Conservation (phyloP, 2,888 invertebrate genomes). For the Abrostola tripartita region DNA sequence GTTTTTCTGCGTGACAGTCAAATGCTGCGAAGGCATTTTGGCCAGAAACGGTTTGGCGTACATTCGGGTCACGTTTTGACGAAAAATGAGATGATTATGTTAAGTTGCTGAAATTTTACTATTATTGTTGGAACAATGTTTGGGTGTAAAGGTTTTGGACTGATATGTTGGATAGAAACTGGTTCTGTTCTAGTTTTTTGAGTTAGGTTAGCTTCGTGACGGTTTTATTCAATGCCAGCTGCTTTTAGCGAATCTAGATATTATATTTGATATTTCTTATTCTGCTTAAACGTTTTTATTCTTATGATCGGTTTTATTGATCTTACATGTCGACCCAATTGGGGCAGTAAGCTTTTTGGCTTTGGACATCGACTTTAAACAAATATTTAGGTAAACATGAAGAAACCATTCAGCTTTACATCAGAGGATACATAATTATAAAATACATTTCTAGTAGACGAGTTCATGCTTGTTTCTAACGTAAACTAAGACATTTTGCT, state of each 20-base stretch:
- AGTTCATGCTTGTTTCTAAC: not conserved
- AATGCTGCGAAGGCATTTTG: conserved; percentile 39
- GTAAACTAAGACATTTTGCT: not conserved
- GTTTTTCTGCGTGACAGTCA: conserved; percentile 45
- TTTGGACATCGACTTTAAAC: no score
- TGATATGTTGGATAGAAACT: conserved; percentile 9
- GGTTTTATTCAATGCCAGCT: not conserved
- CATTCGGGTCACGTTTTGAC: conserved; percentile 45
- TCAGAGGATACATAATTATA: no score
- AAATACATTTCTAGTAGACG: no score
- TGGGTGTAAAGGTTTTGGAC: conserved; percentile 18
- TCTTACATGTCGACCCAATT: no score
- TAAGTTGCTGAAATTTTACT: conserved; percentile 45
- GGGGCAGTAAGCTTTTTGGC: no score
- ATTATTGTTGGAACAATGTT: conserved; percentile 32
- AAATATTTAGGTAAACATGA: no score
- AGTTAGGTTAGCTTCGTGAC: conserved; percentile 2
- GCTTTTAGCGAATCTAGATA: no score
- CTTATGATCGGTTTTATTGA: no score
- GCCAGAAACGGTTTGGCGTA: conserved; percentile 12
- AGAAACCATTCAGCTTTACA: no score
- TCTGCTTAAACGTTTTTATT: no score
- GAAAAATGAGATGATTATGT: conserved; percentile 52
- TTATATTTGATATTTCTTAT: no score
- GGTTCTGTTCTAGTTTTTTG: conserved; percentile 4